Percentiles rank a stretch among this genome's conserved stretches.
Evolutionary conservation across 1,140 invertebrate species (phyloP).

Genomic region (Penaeus chinensis): DNA sequence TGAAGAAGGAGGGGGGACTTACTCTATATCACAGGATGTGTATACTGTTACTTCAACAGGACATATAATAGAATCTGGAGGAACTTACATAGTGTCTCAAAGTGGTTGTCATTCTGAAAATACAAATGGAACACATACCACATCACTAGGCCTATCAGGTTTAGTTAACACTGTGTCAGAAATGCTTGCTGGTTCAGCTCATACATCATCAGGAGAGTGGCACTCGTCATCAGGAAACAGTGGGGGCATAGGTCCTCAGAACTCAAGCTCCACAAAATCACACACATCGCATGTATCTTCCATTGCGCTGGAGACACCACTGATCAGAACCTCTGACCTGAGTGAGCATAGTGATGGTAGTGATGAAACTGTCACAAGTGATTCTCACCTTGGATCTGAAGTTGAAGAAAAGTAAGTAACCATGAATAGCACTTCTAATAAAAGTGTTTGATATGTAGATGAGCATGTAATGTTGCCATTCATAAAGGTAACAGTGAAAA

Average conservation of each 20-base stretch:
- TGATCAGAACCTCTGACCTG: constrained; percentile 39
- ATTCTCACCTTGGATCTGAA: constrained; percentile 34
- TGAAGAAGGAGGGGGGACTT: constrained; percentile 1
- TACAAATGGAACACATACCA: background rate
- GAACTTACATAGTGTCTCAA: constrained; percentile 23
- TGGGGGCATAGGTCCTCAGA: background rate
- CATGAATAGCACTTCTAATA: too few species aligned
- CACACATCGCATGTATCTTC: background rate
- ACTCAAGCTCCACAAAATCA: background rate
- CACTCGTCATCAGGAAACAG: background rate
- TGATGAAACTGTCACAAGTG: constrained; percentile 42
- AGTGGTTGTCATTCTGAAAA: too few species aligned
- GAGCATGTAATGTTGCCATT: too few species aligned
- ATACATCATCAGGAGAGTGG: constrained; percentile 15
- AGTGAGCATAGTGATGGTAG: constrained; percentile 47
- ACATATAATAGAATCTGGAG: constrained; percentile 2
- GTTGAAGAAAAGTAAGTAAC: constrained; percentile 49
- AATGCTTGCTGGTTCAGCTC: background rate
- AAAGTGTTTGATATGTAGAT: too few species aligned
- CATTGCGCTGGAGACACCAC: constrained; percentile 23
- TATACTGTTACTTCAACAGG: background rate
- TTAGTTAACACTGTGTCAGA: constrained; percentile 29
- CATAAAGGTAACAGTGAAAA: too few species aligned
- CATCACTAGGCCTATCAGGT: background rate
- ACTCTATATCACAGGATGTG: constrained; percentile 13